Base-by-base conservation (phyloP, 2,888 invertebrate species). In the Pristionchus fissidentatus region DNA sequence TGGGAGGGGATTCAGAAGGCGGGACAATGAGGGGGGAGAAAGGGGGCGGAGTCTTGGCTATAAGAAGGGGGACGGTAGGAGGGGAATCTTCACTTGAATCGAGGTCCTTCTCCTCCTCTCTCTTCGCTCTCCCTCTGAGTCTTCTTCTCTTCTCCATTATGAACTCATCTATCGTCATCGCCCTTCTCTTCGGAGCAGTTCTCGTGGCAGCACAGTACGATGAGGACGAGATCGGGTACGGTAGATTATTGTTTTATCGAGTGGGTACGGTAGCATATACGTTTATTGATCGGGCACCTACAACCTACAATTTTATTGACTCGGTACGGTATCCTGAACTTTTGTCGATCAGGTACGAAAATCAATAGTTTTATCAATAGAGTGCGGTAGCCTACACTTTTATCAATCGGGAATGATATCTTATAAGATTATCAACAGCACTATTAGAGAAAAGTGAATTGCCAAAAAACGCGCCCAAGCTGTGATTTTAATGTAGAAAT, bases 211-310 rank as follows among this genome's bases (percentile, higher is more conserved):
- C 70, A 10, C 70, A 70, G 43, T 70, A 41, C 26, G 70, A 70
- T 5, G 70, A 70, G n/a, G 70, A 70, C 10, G 70, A 70, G 32
- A 70, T 70, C 70, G 70, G 70, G 70, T 70, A 26, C 35, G 66
- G 35, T 38, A 5, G 52, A 52, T n/a, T 52, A 15, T n/a, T 3
- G 52, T 22, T 8, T 26, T 29, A 1, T n/a, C n/a, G n/a, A n/a
- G n/a, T n/a, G n/a, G n/a, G n/a, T n/a, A n/a, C n/a, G n/a, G n/a
- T n/a, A n/a, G n/a, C n/a, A n/a, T n/a, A n/a, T n/a, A n/a, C n/a
- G n/a, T n/a, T n/a, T n/a, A n/a, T n/a, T n/a, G n/a, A n/a, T n/a
- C n/a, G n/a, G n/a, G n/a, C n/a, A n/a, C n/a, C n/a, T n/a, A n/a
- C n/a, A n/a, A n/a, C n/a, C n/a, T n/a, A n/a, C n/a, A n/a, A n/a